These are phyloP conservation scores for Pygoscelis antarcticus DNA, from an alignment of 2,113 vertebrate species.

Conservation along the genomic window DNA sequence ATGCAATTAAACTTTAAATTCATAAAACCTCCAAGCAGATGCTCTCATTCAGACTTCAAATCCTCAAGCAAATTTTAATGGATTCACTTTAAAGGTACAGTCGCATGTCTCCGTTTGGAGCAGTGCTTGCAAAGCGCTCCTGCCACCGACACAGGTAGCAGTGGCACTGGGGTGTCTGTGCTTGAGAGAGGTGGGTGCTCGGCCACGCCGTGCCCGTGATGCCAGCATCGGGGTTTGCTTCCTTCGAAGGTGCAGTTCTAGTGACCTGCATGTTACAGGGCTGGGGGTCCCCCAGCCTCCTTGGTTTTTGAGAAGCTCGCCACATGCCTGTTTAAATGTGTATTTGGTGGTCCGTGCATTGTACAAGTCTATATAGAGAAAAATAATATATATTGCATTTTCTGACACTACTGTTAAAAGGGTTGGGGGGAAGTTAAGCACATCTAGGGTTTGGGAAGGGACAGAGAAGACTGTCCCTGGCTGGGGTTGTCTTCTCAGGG, in stretches of 20 bases:
- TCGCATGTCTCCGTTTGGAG: rapidly evolving
- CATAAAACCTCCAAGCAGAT: neutral
- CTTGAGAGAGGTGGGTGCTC: neutral
- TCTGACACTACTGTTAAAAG: neutral
- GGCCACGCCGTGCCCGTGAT: rapidly evolving
- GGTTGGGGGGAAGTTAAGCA: neutral
- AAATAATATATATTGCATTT: neutral
- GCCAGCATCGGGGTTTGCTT: rapidly evolving
- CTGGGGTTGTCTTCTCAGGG: neutral
- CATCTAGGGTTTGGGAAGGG: neutral
- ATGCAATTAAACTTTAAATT: neutral
- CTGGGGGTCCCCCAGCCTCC: neutral
- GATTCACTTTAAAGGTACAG: neutral
- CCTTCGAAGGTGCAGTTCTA: neutral
- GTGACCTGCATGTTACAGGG: too few species aligned
- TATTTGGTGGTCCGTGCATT: neutral
- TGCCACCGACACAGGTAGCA: rapidly evolving
- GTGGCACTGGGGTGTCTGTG: neutral
- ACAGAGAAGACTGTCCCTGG: neutral
- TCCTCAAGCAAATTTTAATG: neutral
- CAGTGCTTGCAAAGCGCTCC: rapidly evolving
- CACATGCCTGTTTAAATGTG: neutral
- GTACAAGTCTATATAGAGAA: neutral
- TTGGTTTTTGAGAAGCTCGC: neutral
- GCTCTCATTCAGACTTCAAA: neutral